phyloP scores from a whole-genome alignment of 2,888 invertebrate species.

The Polydrusus pterygomalis region DNA sequence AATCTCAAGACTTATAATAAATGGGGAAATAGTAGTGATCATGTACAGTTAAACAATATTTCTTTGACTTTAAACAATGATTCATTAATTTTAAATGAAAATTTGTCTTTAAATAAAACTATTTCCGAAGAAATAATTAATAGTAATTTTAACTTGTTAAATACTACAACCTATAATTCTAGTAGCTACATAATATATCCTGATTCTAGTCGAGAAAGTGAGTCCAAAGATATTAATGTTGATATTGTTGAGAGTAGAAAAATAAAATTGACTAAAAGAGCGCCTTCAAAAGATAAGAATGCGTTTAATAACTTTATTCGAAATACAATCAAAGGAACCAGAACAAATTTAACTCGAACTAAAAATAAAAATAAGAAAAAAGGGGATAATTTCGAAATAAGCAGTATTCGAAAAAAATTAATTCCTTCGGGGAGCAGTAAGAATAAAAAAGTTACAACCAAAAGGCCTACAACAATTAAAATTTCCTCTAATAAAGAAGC shows the following conservation, averaged over 20 bases:
- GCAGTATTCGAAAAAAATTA: background rate
- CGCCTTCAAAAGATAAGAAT: background rate
- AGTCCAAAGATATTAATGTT: constrained; percentile 33
- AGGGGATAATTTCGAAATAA: background rate
- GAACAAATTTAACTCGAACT: constrained; percentile 16
- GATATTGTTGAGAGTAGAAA: constrained; percentile 14
- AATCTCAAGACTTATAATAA: background rate
- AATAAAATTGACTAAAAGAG: constrained; percentile 23
- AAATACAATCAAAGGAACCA: constrained; percentile 22
- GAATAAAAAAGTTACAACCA: constrained; percentile 2
- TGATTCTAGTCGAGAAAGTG: constrained; percentile 28
- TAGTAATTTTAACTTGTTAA: background rate
- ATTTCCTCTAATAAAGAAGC: constrained; percentile 2
- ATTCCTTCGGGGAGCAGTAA: background rate
- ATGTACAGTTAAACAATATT: background rate
- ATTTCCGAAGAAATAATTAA: background rate
- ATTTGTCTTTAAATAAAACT: background rate
- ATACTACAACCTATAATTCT: background rate
- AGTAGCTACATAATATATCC: background rate
- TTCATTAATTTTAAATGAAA: background rate
- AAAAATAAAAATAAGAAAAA: constrained; percentile 17
- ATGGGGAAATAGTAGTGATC: background rate
- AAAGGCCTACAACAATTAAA: background rate
- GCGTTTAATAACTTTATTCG: background rate
- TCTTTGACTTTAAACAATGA: background rate